Evolutionary conservation across 2,797 vertebrate genomes (phyloP).

Genomic region (Onychomys arenicola): DNA sequence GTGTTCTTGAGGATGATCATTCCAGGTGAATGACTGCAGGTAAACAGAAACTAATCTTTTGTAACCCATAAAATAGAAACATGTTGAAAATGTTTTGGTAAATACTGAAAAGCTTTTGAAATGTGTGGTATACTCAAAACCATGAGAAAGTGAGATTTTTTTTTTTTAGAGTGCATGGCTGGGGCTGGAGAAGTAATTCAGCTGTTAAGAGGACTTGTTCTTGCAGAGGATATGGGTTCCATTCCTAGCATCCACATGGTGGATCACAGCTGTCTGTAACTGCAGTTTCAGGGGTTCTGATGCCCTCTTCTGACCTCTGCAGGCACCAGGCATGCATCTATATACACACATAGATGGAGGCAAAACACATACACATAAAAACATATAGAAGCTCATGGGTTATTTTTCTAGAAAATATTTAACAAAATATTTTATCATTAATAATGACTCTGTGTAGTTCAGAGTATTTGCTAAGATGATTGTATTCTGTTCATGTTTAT

Average conservation of each 20-base stretch:
- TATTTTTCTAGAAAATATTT: conserved; percentile 11
- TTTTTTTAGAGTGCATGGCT: conserved; percentile 2
- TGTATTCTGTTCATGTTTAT: not conserved
- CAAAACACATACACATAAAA: not conserved
- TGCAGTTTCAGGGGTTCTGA: not conserved
- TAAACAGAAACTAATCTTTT: not conserved
- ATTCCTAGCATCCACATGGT: not conserved
- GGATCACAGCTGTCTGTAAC: not conserved
- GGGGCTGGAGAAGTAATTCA: not conserved
- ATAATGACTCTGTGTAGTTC: not conserved
- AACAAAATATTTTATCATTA: conserved; percentile 54
- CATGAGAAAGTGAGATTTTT: conserved; percentile 10
- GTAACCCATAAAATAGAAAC: conserved; percentile 28
- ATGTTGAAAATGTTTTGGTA: conserved; percentile 1
- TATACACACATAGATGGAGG: not conserved
- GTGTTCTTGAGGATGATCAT: not conserved
- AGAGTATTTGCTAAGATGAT: conserved; percentile 23
- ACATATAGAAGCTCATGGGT: not conserved
- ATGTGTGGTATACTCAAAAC: not conserved
- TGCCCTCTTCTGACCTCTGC: not conserved
- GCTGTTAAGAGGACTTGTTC: not conserved
- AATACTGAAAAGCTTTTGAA: conserved; percentile 39
- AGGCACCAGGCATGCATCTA: not conserved
- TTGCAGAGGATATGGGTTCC: not conserved
- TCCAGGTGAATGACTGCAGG: not conserved